Evolutionary conservation across 2,888 invertebrate genomes (phyloP).

Genomic region (Dendrolimus houi): DNA sequence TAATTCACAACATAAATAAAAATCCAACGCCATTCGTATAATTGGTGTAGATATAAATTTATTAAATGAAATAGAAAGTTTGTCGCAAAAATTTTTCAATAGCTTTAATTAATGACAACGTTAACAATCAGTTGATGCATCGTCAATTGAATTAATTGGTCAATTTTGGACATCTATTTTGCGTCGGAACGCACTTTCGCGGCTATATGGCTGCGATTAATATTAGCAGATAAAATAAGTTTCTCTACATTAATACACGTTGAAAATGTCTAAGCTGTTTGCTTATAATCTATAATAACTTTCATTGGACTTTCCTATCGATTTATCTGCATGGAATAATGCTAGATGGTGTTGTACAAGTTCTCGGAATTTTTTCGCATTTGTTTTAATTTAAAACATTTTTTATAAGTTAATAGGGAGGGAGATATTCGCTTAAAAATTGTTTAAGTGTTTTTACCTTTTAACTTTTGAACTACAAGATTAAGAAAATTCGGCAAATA

Average conservation of each 20-base stretch:
- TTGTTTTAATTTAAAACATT: too few species aligned
- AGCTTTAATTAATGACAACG: neutral
- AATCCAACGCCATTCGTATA: too few species aligned
- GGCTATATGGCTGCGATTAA: neutral
- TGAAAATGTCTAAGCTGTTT: neutral
- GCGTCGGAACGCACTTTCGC: neutral
- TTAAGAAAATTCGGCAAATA: too few species aligned
- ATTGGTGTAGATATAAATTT: too few species aligned
- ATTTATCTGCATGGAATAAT: constrained; percentile 32
- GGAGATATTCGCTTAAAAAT: too few species aligned
- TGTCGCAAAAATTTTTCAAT: neutral
- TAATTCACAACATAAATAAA: too few species aligned
- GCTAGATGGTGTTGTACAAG: too few species aligned
- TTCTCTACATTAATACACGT: neutral
- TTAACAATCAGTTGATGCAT: neutral
- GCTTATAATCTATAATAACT: constrained; percentile 19
- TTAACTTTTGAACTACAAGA: too few species aligned
- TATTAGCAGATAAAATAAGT: neutral
- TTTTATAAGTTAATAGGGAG: too few species aligned
- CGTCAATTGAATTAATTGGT: neutral
- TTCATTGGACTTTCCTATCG: constrained; percentile 54
- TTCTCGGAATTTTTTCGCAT: too few species aligned
- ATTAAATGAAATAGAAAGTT: neutral
- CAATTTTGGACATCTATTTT: neutral
- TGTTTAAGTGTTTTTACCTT: too few species aligned